Percentiles rank a stretch among this genome's conserved stretches.
Conservation (phyloP, 2,113 vertebrate species). For the Chinchilla lanigera region DNA sequence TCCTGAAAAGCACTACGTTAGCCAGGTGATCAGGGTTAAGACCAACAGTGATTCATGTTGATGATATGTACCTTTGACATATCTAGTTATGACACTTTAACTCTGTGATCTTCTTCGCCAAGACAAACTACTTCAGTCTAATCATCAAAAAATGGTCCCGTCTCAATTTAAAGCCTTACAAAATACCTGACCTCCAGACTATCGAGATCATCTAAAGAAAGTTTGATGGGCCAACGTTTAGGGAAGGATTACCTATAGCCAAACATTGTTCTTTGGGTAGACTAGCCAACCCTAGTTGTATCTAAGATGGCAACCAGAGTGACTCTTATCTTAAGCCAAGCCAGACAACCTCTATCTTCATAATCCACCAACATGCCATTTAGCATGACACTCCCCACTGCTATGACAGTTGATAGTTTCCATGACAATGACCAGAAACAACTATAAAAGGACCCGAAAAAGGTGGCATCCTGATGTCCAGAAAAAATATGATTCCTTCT, state of each 20-base stretch:
- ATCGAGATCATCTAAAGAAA: neutral
- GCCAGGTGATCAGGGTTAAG: neutral
- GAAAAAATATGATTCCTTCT: neutral
- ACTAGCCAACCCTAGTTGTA: neutral
- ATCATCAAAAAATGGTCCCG: neutral
- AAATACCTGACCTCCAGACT: neutral
- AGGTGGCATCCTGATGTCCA: neutral
- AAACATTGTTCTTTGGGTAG: neutral
- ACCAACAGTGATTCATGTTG: too few species aligned
- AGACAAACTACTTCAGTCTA: neutral
- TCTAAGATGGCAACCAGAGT: neutral
- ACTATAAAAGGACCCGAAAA: neutral
- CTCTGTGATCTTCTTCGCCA: neutral
- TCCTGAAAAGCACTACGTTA: neutral
- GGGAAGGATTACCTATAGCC: neutral
- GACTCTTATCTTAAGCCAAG: neutral
- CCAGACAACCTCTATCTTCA: neutral
- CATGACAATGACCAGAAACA: neutral
- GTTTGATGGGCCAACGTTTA: neutral
- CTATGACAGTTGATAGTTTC: neutral
- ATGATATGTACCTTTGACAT: too few species aligned
- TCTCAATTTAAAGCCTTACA: neutral
- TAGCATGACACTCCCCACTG: neutral
- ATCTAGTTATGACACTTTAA: too few species aligned
- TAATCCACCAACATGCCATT: neutral